Base-by-base conservation (phyloP, 2,797 vertebrate species). In the Neoniphon sammara region DNA sequence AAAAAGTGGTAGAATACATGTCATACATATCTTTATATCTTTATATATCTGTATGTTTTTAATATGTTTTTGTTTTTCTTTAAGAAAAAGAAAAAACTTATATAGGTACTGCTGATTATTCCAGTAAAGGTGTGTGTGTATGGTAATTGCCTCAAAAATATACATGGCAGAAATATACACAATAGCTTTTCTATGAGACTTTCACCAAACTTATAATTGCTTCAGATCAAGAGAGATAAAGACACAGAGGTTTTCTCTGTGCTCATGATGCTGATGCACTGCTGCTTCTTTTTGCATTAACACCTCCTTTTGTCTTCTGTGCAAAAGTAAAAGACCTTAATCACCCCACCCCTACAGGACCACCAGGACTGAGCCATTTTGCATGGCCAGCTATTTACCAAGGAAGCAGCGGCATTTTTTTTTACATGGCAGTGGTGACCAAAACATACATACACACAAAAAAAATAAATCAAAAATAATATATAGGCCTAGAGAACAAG, bases 241-340 rank as follows among this genome's bases (percentile, higher is more conserved):
- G n/a, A 56, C 7, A 8, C 17, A 8, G 17, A 12, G 4, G n/a
- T 49, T 1, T 49, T 61, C 9, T 53, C 8, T 47, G 14, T 58
- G 14, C 5, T 0, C 9, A 53, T 12, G 39, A 10, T 58, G 10
- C 5, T 0, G 46, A 5, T 57, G 21, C 20, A 18, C 21, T 18
- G 27, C 20, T 18, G 42, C 52, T 39, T 27, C 4, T 61, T 20
- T 15, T n/a, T 18, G 7, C 2, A 58, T 44, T 44, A 57, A 30
- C 23, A 65, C 66, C 66, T 78, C 54, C 57, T 30, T 25, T 53
- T 23, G 12, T 23, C 50, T 8, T 53, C 2, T 20, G 12, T 46
- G 23, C 55, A 50, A 58, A 68, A 25, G 17, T 54, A 47, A 44
- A 78, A 39, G 2, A 60, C 31, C 7, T 59, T 39, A 61, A 56